Evolutionary conservation across 2,113 vertebrate genomes (phyloP).

Genomic region (Percina caprodes): DNA sequence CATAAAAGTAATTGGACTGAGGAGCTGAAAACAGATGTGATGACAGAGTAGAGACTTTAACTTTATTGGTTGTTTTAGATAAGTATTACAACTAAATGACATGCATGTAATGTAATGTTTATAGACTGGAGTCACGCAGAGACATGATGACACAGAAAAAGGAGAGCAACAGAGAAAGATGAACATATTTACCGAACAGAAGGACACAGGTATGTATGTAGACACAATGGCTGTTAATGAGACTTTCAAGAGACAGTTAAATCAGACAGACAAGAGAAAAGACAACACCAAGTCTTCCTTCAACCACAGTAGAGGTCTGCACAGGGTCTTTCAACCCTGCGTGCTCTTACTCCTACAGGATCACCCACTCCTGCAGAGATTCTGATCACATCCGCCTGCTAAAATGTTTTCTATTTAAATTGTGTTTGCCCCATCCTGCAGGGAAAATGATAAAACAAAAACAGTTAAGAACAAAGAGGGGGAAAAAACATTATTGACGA

Average conservation of each 20-base stretch:
- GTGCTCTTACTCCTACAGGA: not conserved
- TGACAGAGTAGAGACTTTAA: not conserved
- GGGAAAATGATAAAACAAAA: not conserved
- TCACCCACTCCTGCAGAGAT: not conserved
- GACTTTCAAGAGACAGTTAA: constrained; percentile 13
- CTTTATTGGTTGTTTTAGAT: constrained; percentile 13
- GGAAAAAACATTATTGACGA: not conserved
- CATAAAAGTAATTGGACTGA: constrained; percentile 39
- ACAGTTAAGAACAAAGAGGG: not conserved
- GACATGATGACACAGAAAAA: not conserved
- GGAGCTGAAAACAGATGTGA: constrained; percentile 6
- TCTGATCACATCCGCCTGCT: not conserved
- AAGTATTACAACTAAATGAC: not conserved
- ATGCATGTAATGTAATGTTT: not conserved
- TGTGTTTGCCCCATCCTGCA: not conserved
- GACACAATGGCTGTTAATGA: constrained; percentile 32
- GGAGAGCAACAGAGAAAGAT: not conserved
- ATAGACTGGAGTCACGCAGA: not conserved
- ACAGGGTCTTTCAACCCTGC: not conserved
- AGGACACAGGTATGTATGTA: not conserved
- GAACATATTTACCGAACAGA: too few relatives aligned
- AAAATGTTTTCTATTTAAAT: not conserved
- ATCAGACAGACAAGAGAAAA: constrained; percentile 18
- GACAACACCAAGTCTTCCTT: not conserved
- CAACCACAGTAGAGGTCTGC: not conserved